Evolutionary conservation across 2,113 vertebrate genomes (phyloP), one percentile per base, ranked within the genome.

Genomic region (Petrocephalus zakoni): DNA sequence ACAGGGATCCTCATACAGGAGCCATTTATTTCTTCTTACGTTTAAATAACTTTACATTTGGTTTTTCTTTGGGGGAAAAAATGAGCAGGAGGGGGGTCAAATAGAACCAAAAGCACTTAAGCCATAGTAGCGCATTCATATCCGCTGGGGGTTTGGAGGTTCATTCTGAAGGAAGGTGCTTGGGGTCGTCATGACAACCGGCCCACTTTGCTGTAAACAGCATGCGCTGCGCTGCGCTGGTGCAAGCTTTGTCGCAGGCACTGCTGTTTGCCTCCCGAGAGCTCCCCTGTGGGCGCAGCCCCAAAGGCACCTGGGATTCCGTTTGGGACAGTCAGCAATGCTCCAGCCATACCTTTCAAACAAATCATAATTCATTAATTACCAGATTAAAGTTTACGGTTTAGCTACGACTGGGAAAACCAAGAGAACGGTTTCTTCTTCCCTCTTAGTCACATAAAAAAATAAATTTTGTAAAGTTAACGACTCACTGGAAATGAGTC

Each of bases 1-100:
- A 90, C 90, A 91, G 88, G 4, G 91, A 93, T 90, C 89, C 88
- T 92, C 92, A 94, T 91, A 93, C 92, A 90, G 92, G 94, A 92
- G 91, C 91, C 92, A 92, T 92, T 91, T 89, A 94, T 93, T 92
- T 89, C 91, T 94, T 92, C 91, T 94, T 85, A 94, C 93, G 93
- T 90, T 89, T 93, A 89, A 90, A 93, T 93, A 95, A 94, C 93
- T 93, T 92, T 92, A 92, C 92, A 91, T 87, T 95, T 94, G 94
- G 95, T 94, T 93, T 94, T 91, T 95, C 90, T 92, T 89, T 91
- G 90, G 92, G 92, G 61, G 93, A 90, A 81, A 56, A 88, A 89
- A 92, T 49, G 42, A 52, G 56, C 9, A 90, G 88, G 93, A 84
- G 88, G 68, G 37, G 29, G 85, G 88, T 90, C 51, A 91, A 61